Conservation (phyloP, 2,113 vertebrate genomes). For the Sterna hirundo region DNA sequence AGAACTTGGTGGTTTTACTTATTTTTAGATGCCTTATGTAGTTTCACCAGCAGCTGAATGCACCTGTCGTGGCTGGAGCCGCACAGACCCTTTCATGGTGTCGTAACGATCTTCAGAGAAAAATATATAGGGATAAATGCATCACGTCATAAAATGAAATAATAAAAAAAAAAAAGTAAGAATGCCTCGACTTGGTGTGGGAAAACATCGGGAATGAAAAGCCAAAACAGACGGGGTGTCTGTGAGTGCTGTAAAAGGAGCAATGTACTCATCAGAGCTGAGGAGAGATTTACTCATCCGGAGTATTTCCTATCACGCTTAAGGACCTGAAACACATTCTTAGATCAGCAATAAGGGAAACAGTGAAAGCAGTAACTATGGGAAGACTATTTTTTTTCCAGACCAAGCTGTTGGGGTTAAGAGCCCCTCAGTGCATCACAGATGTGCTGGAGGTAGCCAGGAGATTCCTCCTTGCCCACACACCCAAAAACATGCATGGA, state of each 20-base stretch:
- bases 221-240: not conserved
- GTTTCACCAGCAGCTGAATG: slow-evolving; percentile 38
- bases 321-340: not conserved
- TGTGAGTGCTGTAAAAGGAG: not conserved
- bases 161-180: not conserved
- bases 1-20: not conserved
- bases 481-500: not conserved
- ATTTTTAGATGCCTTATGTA: not conserved
- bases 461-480: not conserved
- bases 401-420: not conserved
- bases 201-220: slow-evolving; percentile 34
- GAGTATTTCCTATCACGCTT: not conserved
- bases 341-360: not conserved
- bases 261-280: not conserved
- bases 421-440: not conserved
- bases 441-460: not conserved
- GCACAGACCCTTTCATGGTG: not conserved
- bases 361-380: not conserved
- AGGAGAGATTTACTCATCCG: not conserved
- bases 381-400: not conserved
- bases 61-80: not conserved
- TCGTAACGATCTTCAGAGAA: not conserved
- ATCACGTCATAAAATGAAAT: not conserved
- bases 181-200: not conserved
- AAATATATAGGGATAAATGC: not conserved